phyloP scores from a whole-genome alignment of 23 tunicate genomes.

The Halocynthia roretzi region DNA sequence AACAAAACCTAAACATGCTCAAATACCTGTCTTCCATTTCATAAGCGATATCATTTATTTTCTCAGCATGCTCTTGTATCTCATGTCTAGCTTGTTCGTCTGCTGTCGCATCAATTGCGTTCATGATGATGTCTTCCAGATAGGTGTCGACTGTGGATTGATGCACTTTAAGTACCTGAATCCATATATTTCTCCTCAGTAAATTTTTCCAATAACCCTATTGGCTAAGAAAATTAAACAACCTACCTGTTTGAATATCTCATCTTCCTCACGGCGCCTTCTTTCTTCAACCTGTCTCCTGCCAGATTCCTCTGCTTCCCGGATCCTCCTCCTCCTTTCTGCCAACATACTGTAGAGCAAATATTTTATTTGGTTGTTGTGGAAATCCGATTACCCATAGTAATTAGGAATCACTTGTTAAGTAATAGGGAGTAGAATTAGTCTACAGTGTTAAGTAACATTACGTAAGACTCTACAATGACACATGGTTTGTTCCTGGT shows the following conservation, averaged over 20 bases:
- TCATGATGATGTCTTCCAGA: constrained; percentile 77
- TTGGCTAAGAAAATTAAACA: neutral
- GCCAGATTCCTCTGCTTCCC: constrained; percentile 98
- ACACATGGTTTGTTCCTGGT: neutral
- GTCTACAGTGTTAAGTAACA: too few species aligned
- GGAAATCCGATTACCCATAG: too few species aligned
- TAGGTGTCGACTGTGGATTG: constrained; percentile 91
- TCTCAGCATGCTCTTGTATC: constrained; percentile 69
- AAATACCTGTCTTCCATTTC: constrained; percentile 79
- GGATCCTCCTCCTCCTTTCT: constrained; percentile 79
- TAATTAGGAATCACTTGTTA: too few species aligned
- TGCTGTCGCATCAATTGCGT: constrained; percentile 64
- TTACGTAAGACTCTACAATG: neutral
- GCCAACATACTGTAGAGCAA: constrained; percentile 68
- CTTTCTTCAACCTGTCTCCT: constrained; percentile 93
- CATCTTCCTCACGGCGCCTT: constrained; percentile 96
- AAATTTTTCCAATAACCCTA: neutral
- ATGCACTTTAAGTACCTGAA: constrained; percentile 45
- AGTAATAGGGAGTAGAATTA: too few species aligned
- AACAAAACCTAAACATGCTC: neutral
- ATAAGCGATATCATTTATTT: constrained; percentile 83
- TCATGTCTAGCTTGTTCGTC: constrained; percentile 91
- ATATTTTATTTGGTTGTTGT: too few species aligned
- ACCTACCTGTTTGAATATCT: constrained; percentile 82
- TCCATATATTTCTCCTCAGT: neutral